Evolutionary conservation across 2,113 vertebrate genomes (phyloP).

Genomic region (Machaerirhynchus nigripectus): DNA sequence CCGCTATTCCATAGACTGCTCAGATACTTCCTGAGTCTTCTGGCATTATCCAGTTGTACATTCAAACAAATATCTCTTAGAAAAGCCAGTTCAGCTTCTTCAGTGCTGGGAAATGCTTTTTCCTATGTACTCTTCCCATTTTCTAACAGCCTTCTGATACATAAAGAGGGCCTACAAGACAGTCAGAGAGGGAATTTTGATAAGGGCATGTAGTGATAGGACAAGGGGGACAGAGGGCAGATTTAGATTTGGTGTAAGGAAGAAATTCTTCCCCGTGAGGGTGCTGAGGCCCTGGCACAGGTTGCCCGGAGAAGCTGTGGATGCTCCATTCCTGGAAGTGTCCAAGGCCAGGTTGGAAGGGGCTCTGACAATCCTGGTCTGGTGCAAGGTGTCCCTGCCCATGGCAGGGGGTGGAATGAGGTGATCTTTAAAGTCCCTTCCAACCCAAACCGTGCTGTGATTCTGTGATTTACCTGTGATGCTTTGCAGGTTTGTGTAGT

Average conservation of each 20-base stretch:
- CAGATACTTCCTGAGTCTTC: neutral
- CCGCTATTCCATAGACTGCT: neutral
- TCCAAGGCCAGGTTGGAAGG: fast-evolving
- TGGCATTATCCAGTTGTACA: neutral
- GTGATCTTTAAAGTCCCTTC: neutral
- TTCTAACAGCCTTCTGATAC: neutral
- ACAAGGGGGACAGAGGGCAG: neutral
- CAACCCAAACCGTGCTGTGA: neutral
- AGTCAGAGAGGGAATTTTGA: neutral
- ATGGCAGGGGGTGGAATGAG: neutral
- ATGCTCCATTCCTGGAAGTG: neutral
- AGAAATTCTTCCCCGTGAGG: neutral
- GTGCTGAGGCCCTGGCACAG: neutral
- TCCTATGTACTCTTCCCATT: neutral
- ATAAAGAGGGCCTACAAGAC: neutral
- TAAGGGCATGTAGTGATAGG: neutral
- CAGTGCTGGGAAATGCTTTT: neutral
- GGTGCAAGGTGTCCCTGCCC: neutral
- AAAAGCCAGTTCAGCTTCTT: neutral
- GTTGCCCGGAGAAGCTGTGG: neutral
- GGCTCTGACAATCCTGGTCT: fast-evolving
- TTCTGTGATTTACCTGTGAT: neutral
- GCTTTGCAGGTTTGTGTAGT: neutral
- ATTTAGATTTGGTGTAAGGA: neutral
- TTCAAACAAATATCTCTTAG: neutral